Evolutionary conservation across 2,113 vertebrate species (phyloP).

Genomic region (Lepisosteus oculatus): DNA sequence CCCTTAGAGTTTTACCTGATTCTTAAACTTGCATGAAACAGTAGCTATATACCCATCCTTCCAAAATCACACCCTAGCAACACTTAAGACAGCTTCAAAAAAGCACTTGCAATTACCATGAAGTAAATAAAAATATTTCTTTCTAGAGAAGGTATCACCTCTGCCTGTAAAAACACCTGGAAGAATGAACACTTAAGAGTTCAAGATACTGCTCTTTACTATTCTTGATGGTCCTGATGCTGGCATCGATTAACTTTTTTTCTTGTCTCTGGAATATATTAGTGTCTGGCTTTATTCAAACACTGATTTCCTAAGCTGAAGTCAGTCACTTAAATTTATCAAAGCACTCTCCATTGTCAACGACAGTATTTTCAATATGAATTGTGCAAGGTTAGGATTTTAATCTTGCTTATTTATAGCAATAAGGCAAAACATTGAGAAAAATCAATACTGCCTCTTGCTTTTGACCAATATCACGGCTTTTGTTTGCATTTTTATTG

Average conservation of each 20-base stretch:
- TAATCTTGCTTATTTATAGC: slow-evolving; percentile 27
- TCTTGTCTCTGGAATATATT: slow-evolving; percentile 18
- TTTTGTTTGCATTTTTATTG: slow-evolving; percentile 22
- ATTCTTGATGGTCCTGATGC: not conserved
- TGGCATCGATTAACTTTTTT: slow-evolving; percentile 18
- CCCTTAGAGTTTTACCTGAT: too few relatives aligned
- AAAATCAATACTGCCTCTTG: slow-evolving; percentile 22
- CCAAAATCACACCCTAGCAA: too few relatives aligned
- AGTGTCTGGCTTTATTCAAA: slow-evolving; percentile 27
- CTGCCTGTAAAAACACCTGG: too few relatives aligned
- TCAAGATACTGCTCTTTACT: too few relatives aligned
- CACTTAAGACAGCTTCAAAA: too few relatives aligned
- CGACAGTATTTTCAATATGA: slow-evolving; percentile 1
- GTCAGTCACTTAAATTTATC: slow-evolving; percentile 18
- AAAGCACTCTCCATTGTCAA: slow-evolving; percentile 15
- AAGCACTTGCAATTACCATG: too few relatives aligned
- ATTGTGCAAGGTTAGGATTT: slow-evolving; percentile 24
- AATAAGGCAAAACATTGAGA: not conserved
- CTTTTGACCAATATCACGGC: slow-evolving; percentile 8
- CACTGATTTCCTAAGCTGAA: not conserved
- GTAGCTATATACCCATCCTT: too few relatives aligned
- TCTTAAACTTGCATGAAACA: too few relatives aligned
- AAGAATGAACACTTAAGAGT: too few relatives aligned
- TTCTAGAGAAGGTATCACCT: too few relatives aligned
- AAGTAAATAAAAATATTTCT: too few relatives aligned